These are phyloP conservation scores for Lycaon pictus DNA, from an alignment of 2,113 vertebrate species.

Conservation along the genomic window DNA sequence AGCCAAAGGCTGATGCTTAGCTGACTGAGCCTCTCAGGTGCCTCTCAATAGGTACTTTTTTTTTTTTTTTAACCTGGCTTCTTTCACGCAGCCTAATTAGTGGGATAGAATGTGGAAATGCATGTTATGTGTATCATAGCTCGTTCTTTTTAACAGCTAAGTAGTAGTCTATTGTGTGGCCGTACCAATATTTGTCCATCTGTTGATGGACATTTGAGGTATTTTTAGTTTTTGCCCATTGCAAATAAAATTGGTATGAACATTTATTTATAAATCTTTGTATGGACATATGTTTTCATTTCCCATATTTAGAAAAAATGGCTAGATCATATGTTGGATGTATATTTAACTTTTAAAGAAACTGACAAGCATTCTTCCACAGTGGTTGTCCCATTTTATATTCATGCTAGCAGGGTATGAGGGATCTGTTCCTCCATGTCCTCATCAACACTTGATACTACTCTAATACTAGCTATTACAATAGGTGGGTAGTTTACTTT, in stretches of 20 bases:
- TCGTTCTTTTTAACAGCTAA: not conserved
- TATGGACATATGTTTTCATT: not conserved
- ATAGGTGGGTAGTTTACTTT: not conserved
- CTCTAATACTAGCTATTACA: not conserved
- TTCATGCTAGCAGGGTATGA: not conserved
- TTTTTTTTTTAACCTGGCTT: not conserved
- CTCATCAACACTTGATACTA: not conserved
- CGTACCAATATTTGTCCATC: not conserved
- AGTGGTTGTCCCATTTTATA: not conserved
- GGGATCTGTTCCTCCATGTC: not conserved
- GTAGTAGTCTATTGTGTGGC: not conserved
- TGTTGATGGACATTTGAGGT: not conserved
- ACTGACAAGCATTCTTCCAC: not conserved
- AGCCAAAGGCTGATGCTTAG: too few relatives aligned
- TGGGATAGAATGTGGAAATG: not conserved
- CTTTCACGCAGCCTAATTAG: conserved; percentile 29
- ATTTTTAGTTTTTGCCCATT: not conserved
- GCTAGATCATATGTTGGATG: not conserved
- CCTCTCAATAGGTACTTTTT: too few relatives aligned
- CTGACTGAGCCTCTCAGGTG: too few relatives aligned
- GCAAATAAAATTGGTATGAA: not conserved
- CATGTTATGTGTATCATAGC: not conserved
- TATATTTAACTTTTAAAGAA: not conserved
- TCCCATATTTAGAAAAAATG: not conserved
- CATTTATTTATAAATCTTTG: not conserved